Percentiles rank a stretch among this genome's conserved stretches.
These are phyloP conservation scores for Corapipo altera DNA, from an alignment of 2,113 vertebrate species.

Conservation along the genomic window DNA sequence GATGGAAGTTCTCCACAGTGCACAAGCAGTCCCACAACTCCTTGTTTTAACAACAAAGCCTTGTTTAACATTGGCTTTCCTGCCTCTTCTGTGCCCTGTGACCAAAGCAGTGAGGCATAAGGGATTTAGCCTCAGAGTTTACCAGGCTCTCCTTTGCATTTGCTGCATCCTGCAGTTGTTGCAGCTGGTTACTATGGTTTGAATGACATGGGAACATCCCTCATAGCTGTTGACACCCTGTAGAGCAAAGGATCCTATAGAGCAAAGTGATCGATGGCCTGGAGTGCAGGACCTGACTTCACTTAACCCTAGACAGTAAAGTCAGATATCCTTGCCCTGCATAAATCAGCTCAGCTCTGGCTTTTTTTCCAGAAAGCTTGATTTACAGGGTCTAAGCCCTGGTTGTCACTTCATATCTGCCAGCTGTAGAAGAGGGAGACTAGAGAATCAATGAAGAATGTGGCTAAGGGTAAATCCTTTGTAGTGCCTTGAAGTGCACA, in stretches of 20 bases:
- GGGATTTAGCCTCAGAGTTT: not conserved
- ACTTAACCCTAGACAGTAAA: not conserved
- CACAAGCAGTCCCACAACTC: fast-evolving
- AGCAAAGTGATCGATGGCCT: not conserved
- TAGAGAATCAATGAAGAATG: no score
- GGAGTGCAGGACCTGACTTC: not conserved
- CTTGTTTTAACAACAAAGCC: not conserved
- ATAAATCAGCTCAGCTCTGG: not conserved
- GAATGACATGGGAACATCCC: not conserved
- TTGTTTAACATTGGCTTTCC: not conserved
- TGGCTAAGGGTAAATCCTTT: not conserved
- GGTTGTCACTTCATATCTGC: not conserved
- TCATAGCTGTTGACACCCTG: not conserved
- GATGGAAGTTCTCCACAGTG: not conserved
- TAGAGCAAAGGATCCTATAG: not conserved
- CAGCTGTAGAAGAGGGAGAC: not conserved
- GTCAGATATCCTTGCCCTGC: not conserved
- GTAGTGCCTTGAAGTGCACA: fast-evolving
- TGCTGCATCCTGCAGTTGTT: not conserved
- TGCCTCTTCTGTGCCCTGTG: not conserved
- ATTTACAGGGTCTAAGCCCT: not conserved
- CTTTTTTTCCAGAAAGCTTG: not conserved
- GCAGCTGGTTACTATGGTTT: fast-evolving
- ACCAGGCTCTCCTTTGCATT: not conserved
- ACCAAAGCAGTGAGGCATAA: not conserved